Evolutionary conservation across 2,113 vertebrate genomes (phyloP).

Genomic region (Siphamia tubifer): DNA sequence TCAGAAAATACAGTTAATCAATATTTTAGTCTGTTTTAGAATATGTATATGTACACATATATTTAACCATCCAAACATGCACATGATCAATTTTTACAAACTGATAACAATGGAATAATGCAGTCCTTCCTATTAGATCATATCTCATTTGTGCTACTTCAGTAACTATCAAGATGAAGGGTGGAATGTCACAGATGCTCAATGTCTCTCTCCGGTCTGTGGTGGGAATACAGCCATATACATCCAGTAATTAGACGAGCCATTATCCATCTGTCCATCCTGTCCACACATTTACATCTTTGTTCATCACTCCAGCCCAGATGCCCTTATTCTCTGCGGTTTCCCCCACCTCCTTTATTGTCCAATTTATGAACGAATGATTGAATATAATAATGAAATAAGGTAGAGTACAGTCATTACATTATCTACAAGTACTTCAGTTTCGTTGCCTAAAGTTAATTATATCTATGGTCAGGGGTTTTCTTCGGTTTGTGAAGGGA

Average conservation of each 20-base stretch:
- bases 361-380: neutral
- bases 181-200: constrained; percentile 30
- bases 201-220: constrained; percentile 2
- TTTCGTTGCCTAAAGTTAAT: too few relatives aligned
- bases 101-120: too few relatives aligned
- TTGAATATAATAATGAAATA: too few relatives aligned
- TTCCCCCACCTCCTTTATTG: neutral
- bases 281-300: neutral
- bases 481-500: too few relatives aligned
- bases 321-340: constrained; percentile 14
- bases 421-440: too few relatives aligned
- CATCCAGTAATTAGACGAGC: neutral
- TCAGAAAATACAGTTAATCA: too few relatives aligned
- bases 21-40: too few relatives aligned
- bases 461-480: too few relatives aligned
- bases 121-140: neutral
- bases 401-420: too few relatives aligned
- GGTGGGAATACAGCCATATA: constrained; percentile 29
- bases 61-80: too few relatives aligned
- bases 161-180: neutral
- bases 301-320: constrained; percentile 20
- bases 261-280: constrained; percentile 60
- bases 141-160: neutral
- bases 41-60: neutral
- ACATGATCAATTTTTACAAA: too few relatives aligned